A percentile compares a stretch with the other conserved stretches of the same genome.
These are phyloP conservation scores for Thermophis baileyi DNA, from an alignment of 2,113 vertebrate species.

Conservation along the genomic window DNA sequence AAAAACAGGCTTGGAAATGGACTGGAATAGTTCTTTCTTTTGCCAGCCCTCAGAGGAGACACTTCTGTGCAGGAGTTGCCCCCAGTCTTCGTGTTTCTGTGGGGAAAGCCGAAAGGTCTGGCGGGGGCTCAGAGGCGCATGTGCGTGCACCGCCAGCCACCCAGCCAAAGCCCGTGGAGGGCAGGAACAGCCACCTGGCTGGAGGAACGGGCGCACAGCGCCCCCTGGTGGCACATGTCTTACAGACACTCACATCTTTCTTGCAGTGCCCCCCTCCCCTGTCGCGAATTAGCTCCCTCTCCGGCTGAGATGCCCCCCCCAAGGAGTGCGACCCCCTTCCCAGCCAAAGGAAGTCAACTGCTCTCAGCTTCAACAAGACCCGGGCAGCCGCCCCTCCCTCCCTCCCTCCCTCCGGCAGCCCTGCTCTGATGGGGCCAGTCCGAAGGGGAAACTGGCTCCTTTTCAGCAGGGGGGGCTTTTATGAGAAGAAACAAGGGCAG, in stretches of 20 bases:
- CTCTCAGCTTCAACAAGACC: neutral
- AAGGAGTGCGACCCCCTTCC: neutral
- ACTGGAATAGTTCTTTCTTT: neutral
- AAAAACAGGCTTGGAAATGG: neutral
- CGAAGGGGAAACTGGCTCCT: neutral
- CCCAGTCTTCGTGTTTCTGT: neutral
- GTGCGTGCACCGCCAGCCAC: neutral
- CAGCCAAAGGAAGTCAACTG: neutral
- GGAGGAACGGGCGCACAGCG: neutral
- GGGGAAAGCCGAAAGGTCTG: neutral
- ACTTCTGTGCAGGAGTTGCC: neutral
- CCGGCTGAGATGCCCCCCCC: neutral
- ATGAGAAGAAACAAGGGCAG: neutral
- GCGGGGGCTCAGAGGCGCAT: neutral
- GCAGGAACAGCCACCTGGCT: neutral
- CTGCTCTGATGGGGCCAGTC: neutral
- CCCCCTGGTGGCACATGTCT: neutral
- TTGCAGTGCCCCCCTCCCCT: neutral
- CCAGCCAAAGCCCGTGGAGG: neutral
- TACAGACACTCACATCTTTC: neutral
- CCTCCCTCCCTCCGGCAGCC: neutral
- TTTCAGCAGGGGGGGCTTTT: neutral
- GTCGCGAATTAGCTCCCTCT: neutral
- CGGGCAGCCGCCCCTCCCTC: no score
- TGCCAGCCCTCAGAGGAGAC: neutral